A percentile compares a stretch with the other conserved stretches of the same genome.
Conservation (phyloP, 53 echinoderm and acorn worm genomes). For the Antedon mediterranea region DNA sequence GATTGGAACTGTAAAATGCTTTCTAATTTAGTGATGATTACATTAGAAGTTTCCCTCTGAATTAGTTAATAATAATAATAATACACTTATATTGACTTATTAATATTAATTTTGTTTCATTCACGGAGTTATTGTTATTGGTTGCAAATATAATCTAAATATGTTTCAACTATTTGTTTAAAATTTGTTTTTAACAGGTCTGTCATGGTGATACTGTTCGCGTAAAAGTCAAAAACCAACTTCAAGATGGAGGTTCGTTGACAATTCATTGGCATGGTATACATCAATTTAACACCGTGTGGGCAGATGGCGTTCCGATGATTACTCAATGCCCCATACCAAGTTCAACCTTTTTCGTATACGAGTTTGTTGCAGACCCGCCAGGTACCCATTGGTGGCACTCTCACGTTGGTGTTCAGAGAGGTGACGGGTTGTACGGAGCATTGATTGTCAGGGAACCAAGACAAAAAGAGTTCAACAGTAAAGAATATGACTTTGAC, state of each 20-base stretch:
- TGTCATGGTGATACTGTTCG: neutral
- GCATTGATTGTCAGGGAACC: neutral
- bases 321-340: neutral
- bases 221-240: neutral
- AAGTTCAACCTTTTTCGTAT: too few relatives aligned
- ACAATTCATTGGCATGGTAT: neutral
- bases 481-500: slow-evolving; percentile 42
- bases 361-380: too few relatives aligned
- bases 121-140: too few relatives aligned
- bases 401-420: neutral
- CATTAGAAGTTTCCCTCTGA: too few relatives aligned
- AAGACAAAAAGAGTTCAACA: slow-evolving; percentile 1
- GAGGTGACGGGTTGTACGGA: neutral
- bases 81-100: too few relatives aligned
- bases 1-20: too few relatives aligned
- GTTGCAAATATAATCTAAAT: too few relatives aligned
- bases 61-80: too few relatives aligned
- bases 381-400: neutral
- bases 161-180: too few relatives aligned
- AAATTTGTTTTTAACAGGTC: too few relatives aligned
- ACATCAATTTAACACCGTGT: neutral
- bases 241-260: neutral
- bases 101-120: too few relatives aligned
- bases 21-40: too few relatives aligned
- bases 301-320: neutral